Evolutionary conservation across 2,797 vertebrate species (phyloP).

Genomic region (Vultur gryphus): DNA sequence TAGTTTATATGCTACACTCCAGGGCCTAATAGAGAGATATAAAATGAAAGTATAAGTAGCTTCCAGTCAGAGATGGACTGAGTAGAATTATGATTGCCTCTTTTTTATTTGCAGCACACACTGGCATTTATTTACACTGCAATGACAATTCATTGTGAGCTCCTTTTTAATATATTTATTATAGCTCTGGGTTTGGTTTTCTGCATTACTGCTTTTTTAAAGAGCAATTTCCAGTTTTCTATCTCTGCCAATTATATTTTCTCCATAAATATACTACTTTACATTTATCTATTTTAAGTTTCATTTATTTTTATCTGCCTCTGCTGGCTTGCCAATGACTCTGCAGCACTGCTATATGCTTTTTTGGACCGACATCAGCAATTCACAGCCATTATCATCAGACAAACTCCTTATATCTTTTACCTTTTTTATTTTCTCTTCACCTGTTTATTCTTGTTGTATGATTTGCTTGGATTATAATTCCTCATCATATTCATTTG

Average conservation of each 20-base stretch:
- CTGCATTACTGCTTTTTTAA: slow-evolving; percentile 15
- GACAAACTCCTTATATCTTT: neutral
- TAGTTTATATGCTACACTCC: neutral
- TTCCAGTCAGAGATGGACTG: neutral
- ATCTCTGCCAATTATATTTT: neutral
- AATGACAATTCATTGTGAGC: neutral
- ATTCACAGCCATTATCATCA: neutral
- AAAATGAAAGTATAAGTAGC: neutral
- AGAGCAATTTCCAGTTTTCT: neutral
- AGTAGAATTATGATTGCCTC: neutral
- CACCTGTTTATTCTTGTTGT: neutral
- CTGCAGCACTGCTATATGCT: neutral
- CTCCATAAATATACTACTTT: neutral
- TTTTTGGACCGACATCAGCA: neutral
- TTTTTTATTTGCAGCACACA: neutral
- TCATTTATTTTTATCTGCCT: slow-evolving; percentile 36
- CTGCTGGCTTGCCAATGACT: neutral
- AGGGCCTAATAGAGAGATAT: neutral
- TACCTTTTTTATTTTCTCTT: neutral
- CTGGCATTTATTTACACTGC: slow-evolving; percentile 8
- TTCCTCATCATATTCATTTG: neutral
- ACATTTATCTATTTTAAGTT: slow-evolving; percentile 22
- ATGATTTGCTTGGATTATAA: neutral
- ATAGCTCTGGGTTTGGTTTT: neutral
- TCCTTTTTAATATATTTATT: slow-evolving; percentile 29